Conservation (phyloP, 2,113 vertebrate genomes). For the Dipodomys spectabilis region DNA sequence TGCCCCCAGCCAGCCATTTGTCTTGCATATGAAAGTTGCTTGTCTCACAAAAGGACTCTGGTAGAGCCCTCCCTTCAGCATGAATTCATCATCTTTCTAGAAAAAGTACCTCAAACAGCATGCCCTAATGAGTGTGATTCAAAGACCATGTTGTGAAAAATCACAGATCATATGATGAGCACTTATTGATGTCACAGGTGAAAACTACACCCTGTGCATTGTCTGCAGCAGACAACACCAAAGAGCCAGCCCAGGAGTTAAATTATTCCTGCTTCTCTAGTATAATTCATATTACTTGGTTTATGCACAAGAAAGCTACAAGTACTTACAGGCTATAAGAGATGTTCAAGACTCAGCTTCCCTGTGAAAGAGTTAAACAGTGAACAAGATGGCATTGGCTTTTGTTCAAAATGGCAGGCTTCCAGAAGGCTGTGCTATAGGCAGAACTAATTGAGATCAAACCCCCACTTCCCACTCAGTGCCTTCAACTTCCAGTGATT, state of each 20-base stretch:
- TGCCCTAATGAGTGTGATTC: conserved; percentile 1
- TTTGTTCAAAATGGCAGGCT: neutral
- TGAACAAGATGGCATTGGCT: neutral
- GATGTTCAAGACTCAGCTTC: neutral
- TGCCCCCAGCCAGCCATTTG: neutral
- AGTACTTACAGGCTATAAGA: neutral
- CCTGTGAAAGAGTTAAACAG: neutral
- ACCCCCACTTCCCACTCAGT: too few relatives aligned
- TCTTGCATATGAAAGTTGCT: conserved; percentile 57
- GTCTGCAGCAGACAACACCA: neutral
- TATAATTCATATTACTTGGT: neutral
- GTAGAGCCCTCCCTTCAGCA: neutral
- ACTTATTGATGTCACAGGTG: neutral
- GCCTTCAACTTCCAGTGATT: too few relatives aligned
- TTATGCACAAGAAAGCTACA: neutral
- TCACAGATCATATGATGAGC: neutral
- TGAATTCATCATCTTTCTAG: conserved; percentile 17
- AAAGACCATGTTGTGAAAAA: neutral
- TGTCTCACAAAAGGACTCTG: neutral
- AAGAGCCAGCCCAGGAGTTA: neutral
- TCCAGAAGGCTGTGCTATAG: neutral
- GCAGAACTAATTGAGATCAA: too few relatives aligned
- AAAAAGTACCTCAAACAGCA: neutral
- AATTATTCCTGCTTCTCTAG: neutral
- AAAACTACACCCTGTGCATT: neutral